phyloP scores from a whole-genome alignment of 1,140 invertebrate genomes.

The Brachionus sp. region DNA sequence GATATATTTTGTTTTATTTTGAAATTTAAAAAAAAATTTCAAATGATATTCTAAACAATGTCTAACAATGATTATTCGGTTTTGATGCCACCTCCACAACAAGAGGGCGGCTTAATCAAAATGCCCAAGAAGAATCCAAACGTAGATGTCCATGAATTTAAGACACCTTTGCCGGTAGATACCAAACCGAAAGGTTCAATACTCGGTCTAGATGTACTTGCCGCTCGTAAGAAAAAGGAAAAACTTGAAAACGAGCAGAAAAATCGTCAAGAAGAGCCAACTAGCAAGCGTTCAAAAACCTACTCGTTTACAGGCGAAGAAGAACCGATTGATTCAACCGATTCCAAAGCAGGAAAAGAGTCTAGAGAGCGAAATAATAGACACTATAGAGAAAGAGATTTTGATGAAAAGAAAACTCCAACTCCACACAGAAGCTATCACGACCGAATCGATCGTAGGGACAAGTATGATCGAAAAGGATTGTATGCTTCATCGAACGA shows the following conservation, averaged over 20 bases:
- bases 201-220: constrained; percentile 21
- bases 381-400: constrained; percentile 7
- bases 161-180: constrained; percentile 18
- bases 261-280: not conserved
- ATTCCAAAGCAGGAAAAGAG: constrained; percentile 21
- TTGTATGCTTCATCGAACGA: constrained; percentile 18
- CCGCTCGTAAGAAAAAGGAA: constrained; percentile 33
- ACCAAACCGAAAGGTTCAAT: constrained; percentile 9
- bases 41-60: not conserved
- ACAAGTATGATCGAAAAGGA: constrained; percentile 21
- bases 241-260: not conserved
- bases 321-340: not conserved
- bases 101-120: constrained; percentile 1
- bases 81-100: constrained; percentile 18
- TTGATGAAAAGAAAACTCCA: constrained; percentile 22
- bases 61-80: constrained; percentile 12
- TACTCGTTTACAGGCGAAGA: constrained; percentile 19
- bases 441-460: not conserved
- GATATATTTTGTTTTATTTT: not conserved
- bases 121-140: constrained; percentile 15
- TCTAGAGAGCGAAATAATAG: not conserved
- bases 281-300: constrained; percentile 4
- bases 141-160: not conserved
- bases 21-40: not conserved
- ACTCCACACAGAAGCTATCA: constrained; percentile 28